phyloP scores from a whole-genome alignment of 2,888 invertebrate species.

The Sceliomorpha sp. region DNA sequence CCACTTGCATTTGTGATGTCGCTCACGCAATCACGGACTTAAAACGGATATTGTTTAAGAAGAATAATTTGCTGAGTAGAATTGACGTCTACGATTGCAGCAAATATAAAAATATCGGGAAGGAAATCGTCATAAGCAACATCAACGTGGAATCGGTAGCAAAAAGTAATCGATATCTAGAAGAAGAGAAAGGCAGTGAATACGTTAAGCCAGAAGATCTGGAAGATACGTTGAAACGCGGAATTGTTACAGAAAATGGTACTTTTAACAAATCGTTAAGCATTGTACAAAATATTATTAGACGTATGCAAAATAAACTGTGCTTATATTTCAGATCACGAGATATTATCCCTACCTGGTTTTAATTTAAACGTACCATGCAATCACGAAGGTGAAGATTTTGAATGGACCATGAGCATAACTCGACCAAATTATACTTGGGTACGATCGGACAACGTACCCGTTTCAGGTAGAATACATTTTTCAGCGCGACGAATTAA shows the following conservation, averaged over 20 bases:
- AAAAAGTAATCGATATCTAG: slow-evolving; percentile 58
- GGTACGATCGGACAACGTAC: slow-evolving; percentile 62
- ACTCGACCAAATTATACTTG: slow-evolving; percentile 67
- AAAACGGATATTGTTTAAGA: slow-evolving; percentile 51
- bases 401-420: slow-evolving; percentile 64
- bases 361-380: slow-evolving; percentile 68
- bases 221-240: slow-evolving; percentile 56
- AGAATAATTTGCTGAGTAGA: slow-evolving; percentile 54
- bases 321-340: slow-evolving; percentile 56
- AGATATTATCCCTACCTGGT: slow-evolving; percentile 66
- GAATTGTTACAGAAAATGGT: slow-evolving; percentile 50
- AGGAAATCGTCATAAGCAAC: slow-evolving; percentile 63
- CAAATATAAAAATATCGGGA: slow-evolving; percentile 62
- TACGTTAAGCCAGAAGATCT: slow-evolving; percentile 64
- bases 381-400: slow-evolving; percentile 63
- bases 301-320: neutral
- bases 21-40: slow-evolving; percentile 55
- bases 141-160: slow-evolving; percentile 52
- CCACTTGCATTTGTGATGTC: slow-evolving; percentile 65
- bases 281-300: slow-evolving; percentile 1
- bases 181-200: slow-evolving; percentile 62
- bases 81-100: slow-evolving; percentile 63
- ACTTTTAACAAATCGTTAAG: slow-evolving; percentile 14
- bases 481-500: too few relatives aligned
- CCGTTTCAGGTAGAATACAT: slow-evolving; percentile 61